Base-by-base conservation (phyloP, 35 echinoderm and acorn worm species). In the Chiridota heheva region DNA sequence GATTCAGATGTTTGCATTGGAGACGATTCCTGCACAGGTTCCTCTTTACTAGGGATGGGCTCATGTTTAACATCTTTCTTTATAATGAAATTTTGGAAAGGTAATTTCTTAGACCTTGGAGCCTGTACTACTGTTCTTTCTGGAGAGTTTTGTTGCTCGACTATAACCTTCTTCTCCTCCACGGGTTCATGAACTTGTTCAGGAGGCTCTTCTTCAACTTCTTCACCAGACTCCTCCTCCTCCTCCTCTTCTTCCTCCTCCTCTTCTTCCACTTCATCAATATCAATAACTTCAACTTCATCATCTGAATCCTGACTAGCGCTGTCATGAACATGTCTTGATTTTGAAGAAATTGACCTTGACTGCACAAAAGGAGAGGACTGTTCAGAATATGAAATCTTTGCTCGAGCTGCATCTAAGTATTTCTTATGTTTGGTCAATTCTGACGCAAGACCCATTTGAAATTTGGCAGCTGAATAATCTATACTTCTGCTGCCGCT, bases 371-470 rank as follows among this genome's bases (percentile, higher is more conserved):
- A n/a, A 7, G 75, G 75, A 24, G 75, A 78, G 4, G 75, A 78
- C 35, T 78, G 75, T 28, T 49, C 75, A 24, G 75, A 78, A 20
- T 78, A 49, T 13, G 75, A 78, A 13, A 37, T 62, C 34, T 80
- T 87, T 43, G 60, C 2, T 64, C 76, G 67, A 0, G 73, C 40
- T 10, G 84, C 49, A 30, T 87, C 37, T 39, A 87, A 36, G 26
- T 35, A 67, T 36, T 87, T 58, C 75, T 60, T 18, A 48, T 87
- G 86, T 42, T 93, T 93, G 29, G 28, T 69, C 32, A 93, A 42
- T 46, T 83, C 90, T 31, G 85, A 87, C 42, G 81, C 77, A 29
- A 93, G 78, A 27, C 85, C 86, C 76, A 86, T 87, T 60, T 92
- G 73, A 82, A 62, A 92, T 31, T 81, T 86, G 36, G 90, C 86